phyloP scores from a whole-genome alignment of 2,797 vertebrate genomes.

The Bovichtus variegatus region DNA sequence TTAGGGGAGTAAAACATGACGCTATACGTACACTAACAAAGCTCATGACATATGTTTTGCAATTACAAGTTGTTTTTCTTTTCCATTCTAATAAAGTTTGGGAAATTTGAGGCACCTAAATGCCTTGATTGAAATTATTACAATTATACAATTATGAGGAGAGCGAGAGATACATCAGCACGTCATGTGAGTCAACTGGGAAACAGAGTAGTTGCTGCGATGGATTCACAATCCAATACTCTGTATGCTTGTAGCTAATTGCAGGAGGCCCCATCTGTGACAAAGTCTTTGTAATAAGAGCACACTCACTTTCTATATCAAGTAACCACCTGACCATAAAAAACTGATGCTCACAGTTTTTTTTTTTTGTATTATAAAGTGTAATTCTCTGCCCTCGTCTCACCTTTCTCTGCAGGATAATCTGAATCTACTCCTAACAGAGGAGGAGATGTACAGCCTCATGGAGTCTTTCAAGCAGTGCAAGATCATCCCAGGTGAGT shows the following conservation, averaged over 20 bases:
- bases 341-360: too few relatives aligned
- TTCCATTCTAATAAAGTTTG: neutral
- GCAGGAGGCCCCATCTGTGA: constrained; percentile 18
- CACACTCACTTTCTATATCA: constrained; percentile 19
- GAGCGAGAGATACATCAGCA: neutral
- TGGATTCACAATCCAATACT: constrained; percentile 22
- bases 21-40: too few relatives aligned
- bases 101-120: neutral
- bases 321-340: neutral
- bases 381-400: constrained; percentile 6
- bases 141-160: constrained; percentile 1
- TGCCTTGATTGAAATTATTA: neutral
- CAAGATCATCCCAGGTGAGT: constrained; percentile 94
- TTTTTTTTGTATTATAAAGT: too few relatives aligned
- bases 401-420: constrained; percentile 87
- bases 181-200: constrained; percentile 20
- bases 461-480: constrained; percentile 92
- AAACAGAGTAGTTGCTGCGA: constrained; percentile 17
- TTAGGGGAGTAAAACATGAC: neutral
- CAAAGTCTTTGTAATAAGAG: constrained; percentile 26
- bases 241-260: constrained; percentile 29
- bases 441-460: constrained; percentile 97
- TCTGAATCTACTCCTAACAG: constrained; percentile 94
- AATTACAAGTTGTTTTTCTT: neutral
- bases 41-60: neutral